Percentiles rank a stretch among this genome's conserved stretches.
These are phyloP conservation scores for Carettochelys insculpta DNA, from an alignment of 2,113 vertebrate species.

Conservation along the genomic window DNA sequence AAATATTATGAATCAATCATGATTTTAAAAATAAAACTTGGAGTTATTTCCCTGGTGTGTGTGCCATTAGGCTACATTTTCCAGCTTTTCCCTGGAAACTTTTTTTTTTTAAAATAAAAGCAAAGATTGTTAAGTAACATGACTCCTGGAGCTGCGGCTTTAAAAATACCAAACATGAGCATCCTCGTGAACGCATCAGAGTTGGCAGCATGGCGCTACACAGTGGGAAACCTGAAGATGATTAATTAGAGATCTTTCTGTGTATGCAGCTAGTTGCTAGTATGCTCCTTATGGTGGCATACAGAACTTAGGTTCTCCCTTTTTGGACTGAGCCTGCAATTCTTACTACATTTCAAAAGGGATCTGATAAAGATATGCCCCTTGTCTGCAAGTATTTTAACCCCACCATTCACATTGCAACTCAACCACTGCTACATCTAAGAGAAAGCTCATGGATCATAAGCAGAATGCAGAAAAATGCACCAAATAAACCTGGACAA, in stretches of 20 bases:
- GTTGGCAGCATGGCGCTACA: background rate
- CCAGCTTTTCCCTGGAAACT: background rate
- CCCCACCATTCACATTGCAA: constrained; percentile 37
- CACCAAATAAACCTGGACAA: constrained; percentile 65
- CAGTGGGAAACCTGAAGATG: background rate
- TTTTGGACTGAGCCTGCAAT: constrained; percentile 23
- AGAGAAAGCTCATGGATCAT: constrained; percentile 49
- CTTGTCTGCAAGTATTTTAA: constrained; percentile 57
- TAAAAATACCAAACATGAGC: background rate
- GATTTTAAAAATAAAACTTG: background rate
- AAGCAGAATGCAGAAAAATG: constrained; percentile 51
- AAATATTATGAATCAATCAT: background rate
- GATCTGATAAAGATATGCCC: constrained; percentile 41
- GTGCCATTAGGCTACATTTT: background rate
- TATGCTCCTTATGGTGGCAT: background rate
- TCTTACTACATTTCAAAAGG: constrained; percentile 69
- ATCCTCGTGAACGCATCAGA: background rate
- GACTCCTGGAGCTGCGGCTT: background rate
- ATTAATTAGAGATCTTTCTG: background rate
- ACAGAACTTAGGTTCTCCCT: background rate
- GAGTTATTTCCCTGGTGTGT: background rate
- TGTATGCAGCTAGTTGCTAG: background rate
- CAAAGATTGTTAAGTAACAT: background rate
- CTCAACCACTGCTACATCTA: constrained; percentile 67
- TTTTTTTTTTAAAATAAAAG: constrained; percentile 5